Percentiles rank a stretch among this genome's conserved stretches.
Evolutionary conservation across 2,888 invertebrate species (phyloP).

Genomic region (Lumbricus terrestris): DNA sequence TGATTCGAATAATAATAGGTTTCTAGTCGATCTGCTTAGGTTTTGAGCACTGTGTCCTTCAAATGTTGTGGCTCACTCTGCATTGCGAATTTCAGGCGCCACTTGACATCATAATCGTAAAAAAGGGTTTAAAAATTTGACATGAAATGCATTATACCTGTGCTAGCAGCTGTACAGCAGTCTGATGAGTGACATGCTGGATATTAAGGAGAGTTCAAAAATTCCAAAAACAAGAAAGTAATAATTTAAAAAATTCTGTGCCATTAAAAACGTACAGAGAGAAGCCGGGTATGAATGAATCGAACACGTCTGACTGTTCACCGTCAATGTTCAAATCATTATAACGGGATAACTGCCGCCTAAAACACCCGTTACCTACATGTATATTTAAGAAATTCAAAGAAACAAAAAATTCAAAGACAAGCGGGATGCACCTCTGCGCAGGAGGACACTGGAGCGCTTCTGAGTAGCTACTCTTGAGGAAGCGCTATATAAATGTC

Average conservation of each 20-base stretch:
- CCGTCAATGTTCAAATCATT: not conserved
- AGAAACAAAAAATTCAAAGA: too few relatives aligned
- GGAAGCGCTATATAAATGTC: too few relatives aligned
- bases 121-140: not conserved
- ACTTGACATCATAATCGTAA: not conserved
- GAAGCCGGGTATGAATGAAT: not conserved
- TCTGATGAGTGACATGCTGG: not conserved
- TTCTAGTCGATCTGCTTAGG: not conserved
- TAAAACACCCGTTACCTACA: not conserved
- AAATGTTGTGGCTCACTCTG: not conserved
- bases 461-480: too few relatives aligned
- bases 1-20: too few relatives aligned
- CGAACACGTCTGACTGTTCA: not conserved
- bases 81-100: not conserved
- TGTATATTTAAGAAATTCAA: too few relatives aligned
- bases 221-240: not conserved
- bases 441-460: too few relatives aligned
- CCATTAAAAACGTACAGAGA: not conserved
- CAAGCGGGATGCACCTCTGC: too few relatives aligned
- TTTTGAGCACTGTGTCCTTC: not conserved
- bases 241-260: not conserved
- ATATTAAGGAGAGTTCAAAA: not conserved
- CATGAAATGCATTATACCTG: not conserved
- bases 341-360: not conserved
- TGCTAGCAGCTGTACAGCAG: not conserved